These are phyloP conservation scores for Scolopax mira DNA, from an alignment of 2,113 vertebrate species.

Conservation along the genomic window DNA sequence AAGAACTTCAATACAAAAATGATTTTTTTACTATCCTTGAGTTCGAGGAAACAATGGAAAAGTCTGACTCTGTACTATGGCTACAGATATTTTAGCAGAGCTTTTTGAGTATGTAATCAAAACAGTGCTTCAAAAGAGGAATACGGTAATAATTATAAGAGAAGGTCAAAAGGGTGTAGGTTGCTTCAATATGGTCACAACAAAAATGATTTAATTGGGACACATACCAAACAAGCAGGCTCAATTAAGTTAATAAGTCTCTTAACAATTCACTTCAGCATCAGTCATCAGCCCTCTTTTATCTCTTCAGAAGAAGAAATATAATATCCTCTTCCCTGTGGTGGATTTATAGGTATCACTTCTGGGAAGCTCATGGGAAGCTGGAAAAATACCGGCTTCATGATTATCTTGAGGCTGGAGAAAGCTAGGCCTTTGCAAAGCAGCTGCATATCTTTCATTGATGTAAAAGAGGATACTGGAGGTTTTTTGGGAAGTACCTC, in stretches of 20 bases:
- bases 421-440: background rate
- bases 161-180: constrained; percentile 53
- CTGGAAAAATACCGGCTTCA: background rate
- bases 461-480: background rate
- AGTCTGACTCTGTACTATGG: background rate
- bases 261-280: constrained; percentile 60
- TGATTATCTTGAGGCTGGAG: background rate
- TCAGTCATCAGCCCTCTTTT: constrained; percentile 44
- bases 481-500: background rate
- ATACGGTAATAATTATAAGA: constrained; percentile 27
- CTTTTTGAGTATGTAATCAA: constrained; percentile 59
- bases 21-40: background rate
- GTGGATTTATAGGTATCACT: background rate
- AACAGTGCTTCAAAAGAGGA: constrained; percentile 54
- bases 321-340: background rate
- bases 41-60: constrained; percentile 38
- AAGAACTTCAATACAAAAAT: constrained; percentile 9
- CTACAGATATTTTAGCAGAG: constrained; percentile 47
- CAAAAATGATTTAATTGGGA: constrained; percentile 65
- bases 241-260: constrained; percentile 63
- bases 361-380: background rate
- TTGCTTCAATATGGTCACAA: constrained; percentile 57
- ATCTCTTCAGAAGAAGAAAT: constrained; percentile 35
- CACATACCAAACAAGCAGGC: constrained; percentile 54
- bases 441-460: background rate